Percentiles rank a stretch among this genome's conserved stretches.
These are phyloP conservation scores for Drosophila pandora DNA, from an alignment of 1,140 invertebrate species.

Conservation along the genomic window DNA sequence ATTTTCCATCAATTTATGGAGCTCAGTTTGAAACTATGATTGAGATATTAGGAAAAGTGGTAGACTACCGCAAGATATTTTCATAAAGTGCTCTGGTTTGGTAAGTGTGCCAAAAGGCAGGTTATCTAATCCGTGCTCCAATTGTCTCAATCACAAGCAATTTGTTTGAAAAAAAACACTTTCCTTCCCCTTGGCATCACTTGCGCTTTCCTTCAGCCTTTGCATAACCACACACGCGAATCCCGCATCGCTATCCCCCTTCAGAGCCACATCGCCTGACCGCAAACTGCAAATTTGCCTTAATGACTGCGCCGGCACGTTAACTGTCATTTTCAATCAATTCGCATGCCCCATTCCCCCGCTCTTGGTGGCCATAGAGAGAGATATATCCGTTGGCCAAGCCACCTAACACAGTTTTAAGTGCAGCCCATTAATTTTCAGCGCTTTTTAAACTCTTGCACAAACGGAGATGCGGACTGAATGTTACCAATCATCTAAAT, in stretches of 20 bases:
- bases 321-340: constrained; percentile 73
- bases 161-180: constrained; percentile 14
- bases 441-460: constrained; percentile 70
- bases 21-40: no score
- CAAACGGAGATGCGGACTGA: constrained; percentile 41
- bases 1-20: no score
- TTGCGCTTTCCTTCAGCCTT: constrained; percentile 47
- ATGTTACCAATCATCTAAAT: constrained; percentile 26
- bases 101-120: constrained; percentile 41
- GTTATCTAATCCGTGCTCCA: constrained; percentile 29
- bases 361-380: neutral
- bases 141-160: constrained; percentile 38
- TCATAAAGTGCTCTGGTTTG: neutral
- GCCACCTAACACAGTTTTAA: constrained; percentile 44
- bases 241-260: constrained; percentile 35
- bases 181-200: constrained; percentile 17
- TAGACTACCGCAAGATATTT: neutral
- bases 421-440: constrained; percentile 61
- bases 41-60: neutral
- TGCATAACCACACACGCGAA: constrained; percentile 46
- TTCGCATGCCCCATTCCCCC: constrained; percentile 4
- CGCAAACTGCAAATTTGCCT: constrained; percentile 70
- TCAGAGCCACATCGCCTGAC: constrained; percentile 38
- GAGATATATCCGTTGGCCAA: constrained; percentile 12
- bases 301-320: constrained; percentile 64